Evolutionary conservation across 2,888 invertebrate species (phyloP), one percentile per base, ranked within the genome.

Genomic region (Agrilus biguttatus): DNA sequence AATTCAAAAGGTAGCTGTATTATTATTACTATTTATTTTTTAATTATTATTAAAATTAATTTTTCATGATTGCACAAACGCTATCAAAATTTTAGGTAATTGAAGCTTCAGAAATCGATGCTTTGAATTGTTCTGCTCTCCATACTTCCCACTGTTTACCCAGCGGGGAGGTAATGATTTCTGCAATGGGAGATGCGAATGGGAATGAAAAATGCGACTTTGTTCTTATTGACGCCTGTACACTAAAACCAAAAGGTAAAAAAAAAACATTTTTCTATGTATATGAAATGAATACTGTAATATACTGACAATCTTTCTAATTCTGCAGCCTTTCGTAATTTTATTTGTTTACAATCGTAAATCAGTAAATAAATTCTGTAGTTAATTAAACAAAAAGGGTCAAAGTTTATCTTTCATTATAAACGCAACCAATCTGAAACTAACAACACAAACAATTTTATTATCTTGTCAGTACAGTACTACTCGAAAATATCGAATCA

Each of bases 131-230:
- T 46, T 77, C 82, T n/a, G 84, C 83, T 41, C 92, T 91, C 0
- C 97, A 97, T 60, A 95, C 97, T 1, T 72, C 88, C 3, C 97
- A 98, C 65, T 97, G 97, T 64, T 70, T 96, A 49, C 86, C 91
- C 14, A 78, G 77, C 52, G 96, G 96, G 1, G 84, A 93, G 58
- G 80, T 97, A 48, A 89, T 97, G 85, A 91, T 98, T 57, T 93
- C 93, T 6, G 82, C 83, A 10, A 80, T 97, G 80, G 97, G 95
- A 12, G 89, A 92, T 67, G 74, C 74, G 28, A 68, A 86, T n/a
- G 91, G 85, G 42, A 78, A 89, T 54, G 84, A 75, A 13, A 80
- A 83, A 63, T 89, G 92, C 35, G 87, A 91, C 51, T 97, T 92
- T 59, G 69, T 95, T 41, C 71, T 92, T 48, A 73, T 97, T 52